Evolutionary conservation across 2,888 invertebrate species (phyloP).

Genomic region (Hanleya hanleyi): DNA sequence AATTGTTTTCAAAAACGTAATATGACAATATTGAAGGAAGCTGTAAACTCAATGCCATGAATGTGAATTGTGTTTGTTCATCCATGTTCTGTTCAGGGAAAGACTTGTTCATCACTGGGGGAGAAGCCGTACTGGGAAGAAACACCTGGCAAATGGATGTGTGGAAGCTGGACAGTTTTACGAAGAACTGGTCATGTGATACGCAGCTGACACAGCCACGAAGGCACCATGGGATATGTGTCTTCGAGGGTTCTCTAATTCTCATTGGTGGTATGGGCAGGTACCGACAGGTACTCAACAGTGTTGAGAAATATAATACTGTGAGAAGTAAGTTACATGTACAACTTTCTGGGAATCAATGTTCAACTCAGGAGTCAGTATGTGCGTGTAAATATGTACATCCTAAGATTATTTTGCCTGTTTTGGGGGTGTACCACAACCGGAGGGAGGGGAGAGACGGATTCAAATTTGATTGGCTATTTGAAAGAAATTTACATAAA

Average conservation of each 20-base stretch:
- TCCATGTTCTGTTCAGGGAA: too few species aligned
- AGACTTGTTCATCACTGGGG: slow-evolving; percentile 43
- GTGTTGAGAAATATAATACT: slow-evolving; percentile 36
- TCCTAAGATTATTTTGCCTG: too few species aligned
- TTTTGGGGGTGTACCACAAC: too few species aligned
- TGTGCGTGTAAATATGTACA: too few species aligned
- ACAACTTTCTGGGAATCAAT: too few species aligned
- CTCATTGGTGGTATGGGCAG: slow-evolving; percentile 45
- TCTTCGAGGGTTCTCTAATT: slow-evolving; percentile 25
- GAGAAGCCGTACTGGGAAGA: slow-evolving; percentile 31
- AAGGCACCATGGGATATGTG: slow-evolving; percentile 43
- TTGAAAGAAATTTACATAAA: too few species aligned
- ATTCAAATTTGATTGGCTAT: too few species aligned
- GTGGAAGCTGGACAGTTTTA: slow-evolving; percentile 38
- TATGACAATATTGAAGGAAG: too few species aligned
- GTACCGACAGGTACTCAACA: slow-evolving; percentile 33
- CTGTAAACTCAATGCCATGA: neutral
- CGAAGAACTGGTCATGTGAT: slow-evolving; percentile 28
- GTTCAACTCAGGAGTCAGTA: too few species aligned
- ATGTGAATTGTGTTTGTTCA: neutral
- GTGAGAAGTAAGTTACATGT: too few species aligned
- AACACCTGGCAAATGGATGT: slow-evolving; percentile 32
- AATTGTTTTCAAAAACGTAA: too few species aligned
- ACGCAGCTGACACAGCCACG: slow-evolving; percentile 31
- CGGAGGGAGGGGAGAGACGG: too few species aligned